Evolutionary conservation across 2,888 invertebrate species (phyloP).

Genomic region (Phyto melanocephala): DNA sequence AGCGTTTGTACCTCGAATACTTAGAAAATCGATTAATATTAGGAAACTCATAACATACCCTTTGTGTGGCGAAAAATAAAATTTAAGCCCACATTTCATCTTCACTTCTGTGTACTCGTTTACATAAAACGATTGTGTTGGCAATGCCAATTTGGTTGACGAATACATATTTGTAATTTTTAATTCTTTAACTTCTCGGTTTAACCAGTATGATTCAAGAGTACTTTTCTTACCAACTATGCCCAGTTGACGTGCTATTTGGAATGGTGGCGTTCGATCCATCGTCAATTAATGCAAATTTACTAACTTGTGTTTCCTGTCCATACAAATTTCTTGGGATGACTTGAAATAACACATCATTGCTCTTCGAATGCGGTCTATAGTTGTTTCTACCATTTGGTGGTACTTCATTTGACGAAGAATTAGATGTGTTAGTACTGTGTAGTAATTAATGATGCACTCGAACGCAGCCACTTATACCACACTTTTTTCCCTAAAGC

Average conservation of each 20-base stretch:
- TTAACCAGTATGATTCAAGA: slow-evolving; percentile 2
- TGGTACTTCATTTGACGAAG: too few species aligned
- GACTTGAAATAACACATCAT: not conserved
- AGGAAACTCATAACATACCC: not conserved
- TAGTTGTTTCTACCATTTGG: too few species aligned
- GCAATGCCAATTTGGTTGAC: too few species aligned
- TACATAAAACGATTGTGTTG: too few species aligned
- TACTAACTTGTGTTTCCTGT: not conserved
- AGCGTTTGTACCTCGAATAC: not conserved
- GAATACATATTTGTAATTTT: too few species aligned
- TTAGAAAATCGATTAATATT: not conserved
- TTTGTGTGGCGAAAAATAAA: not conserved
- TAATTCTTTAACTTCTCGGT: not conserved
- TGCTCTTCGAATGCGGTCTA: too few species aligned
- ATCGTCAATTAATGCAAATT: not conserved
- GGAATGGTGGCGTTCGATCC: not conserved
- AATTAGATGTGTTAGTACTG: too few species aligned
- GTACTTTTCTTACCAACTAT: slow-evolving; percentile 1
- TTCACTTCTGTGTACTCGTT: not conserved
- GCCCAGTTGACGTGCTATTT: not conserved
- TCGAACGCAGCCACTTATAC: too few species aligned
- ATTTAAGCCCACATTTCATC: not conserved
- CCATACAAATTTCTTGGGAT: not conserved
- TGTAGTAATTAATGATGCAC: too few species aligned
- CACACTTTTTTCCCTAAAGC: too few species aligned